phyloP scores from a whole-genome alignment of 1,140 invertebrate species.

The Thereuonema tuberculata region DNA sequence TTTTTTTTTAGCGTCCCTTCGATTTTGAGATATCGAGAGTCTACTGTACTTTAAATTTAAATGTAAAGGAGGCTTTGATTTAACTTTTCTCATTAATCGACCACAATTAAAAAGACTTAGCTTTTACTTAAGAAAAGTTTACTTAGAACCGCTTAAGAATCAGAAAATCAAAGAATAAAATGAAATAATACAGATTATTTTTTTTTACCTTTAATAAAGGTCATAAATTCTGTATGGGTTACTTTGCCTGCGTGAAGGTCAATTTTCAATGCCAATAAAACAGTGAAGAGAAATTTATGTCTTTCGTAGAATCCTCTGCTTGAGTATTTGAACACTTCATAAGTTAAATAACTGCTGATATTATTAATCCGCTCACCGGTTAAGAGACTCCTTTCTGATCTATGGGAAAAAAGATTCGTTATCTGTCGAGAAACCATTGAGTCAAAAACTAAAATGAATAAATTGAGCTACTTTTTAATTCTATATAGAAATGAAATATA shows the following conservation, averaged over 20 bases:
- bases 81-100: too few relatives aligned
- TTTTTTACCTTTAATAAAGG: conserved; percentile 70
- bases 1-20: too few relatives aligned
- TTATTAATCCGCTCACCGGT: conserved; percentile 77
- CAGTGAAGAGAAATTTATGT: conserved; percentile 79
- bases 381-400: conserved; percentile 64
- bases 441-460: too few relatives aligned
- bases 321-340: conserved; percentile 85
- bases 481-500: too few relatives aligned
- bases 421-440: too few relatives aligned
- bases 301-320: conserved; percentile 82
- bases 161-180: too few relatives aligned
- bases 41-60: too few relatives aligned
- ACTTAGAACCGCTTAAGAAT: too few relatives aligned
- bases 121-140: not conserved
- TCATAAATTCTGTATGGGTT: conserved; percentile 82
- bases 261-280: conserved; percentile 93
- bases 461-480: too few relatives aligned
- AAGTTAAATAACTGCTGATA: conserved; percentile 78
- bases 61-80: too few relatives aligned
- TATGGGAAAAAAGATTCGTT: conserved; percentile 22
- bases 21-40: too few relatives aligned
- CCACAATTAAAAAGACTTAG: not conserved
- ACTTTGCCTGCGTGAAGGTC: conserved; percentile 69
- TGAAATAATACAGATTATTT: too few relatives aligned